Conservation (phyloP, 2,797 vertebrate species). For the Sebastes minor region DNA sequence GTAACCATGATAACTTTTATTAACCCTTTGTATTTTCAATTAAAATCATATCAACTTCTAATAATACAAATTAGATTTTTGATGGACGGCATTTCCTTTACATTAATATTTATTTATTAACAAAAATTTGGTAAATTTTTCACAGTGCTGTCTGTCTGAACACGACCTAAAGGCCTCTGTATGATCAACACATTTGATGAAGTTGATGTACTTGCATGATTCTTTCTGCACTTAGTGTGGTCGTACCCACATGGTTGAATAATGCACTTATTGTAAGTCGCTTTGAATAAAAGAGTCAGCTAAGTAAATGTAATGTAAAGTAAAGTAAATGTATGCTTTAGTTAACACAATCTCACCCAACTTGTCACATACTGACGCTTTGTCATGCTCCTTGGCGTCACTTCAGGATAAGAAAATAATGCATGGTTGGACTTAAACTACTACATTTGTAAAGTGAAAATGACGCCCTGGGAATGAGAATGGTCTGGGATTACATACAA, state of each 20-base stretch:
- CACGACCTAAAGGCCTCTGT: neutral
- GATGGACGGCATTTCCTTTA: neutral
- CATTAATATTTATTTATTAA: neutral
- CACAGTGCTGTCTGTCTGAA: neutral
- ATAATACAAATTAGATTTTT: neutral
- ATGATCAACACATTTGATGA: neutral
- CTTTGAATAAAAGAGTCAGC: neutral
- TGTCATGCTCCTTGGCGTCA: no score
- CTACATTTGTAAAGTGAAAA: no score
- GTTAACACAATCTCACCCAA: neutral
- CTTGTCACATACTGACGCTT: no score
- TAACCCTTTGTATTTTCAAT: neutral
- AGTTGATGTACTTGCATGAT: no score
- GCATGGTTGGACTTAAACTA: no score
- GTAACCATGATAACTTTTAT: neutral
- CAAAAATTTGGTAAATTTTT: neutral
- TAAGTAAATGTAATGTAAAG: neutral
- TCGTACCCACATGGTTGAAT: neutral
- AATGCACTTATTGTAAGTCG: neutral
- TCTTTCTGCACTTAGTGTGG: neutral
- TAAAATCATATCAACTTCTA: neutral
- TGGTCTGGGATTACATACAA: no score
- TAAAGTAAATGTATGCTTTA: neutral
- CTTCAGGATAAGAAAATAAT: no score
- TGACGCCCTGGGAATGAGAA: no score